Evolutionary conservation across 2,888 invertebrate species (phyloP).

Genomic region (Entomobrya proxima): DNA sequence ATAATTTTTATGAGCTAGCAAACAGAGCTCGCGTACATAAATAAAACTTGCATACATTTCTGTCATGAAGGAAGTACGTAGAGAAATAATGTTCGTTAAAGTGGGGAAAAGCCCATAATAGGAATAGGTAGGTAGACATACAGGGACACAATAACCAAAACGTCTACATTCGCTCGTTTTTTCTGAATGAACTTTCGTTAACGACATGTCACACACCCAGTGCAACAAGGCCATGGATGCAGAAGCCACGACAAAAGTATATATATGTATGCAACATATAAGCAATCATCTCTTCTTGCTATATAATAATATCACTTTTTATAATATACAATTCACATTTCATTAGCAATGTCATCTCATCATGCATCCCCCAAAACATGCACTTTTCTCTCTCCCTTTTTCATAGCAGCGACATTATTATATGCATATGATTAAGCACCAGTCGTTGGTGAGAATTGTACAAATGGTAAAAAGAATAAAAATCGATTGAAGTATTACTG

Average conservation of each 20-base stretch:
- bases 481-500: constrained; percentile 35
- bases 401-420: constrained; percentile 27
- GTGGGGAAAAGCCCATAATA: background rate
- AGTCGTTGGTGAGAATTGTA: constrained; percentile 42
- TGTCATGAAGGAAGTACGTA: background rate
- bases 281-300: background rate
- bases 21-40: constrained; percentile 36
- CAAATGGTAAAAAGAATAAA: constrained; percentile 50
- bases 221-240: constrained; percentile 26
- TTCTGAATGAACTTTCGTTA: constrained; percentile 58
- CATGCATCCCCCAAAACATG: constrained; percentile 20
- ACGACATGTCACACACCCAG: constrained; percentile 69
- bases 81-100: background rate
- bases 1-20: constrained; percentile 50
- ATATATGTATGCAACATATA: no score
- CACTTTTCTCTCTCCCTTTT: constrained; percentile 38
- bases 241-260: background rate
- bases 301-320: constrained; percentile 9
- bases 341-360: constrained; percentile 68
- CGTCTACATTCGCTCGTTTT: background rate
- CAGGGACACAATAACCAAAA: background rate
- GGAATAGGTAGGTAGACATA: background rate
- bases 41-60: constrained; percentile 15
- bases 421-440: constrained; percentile 21
- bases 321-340: constrained; percentile 62